Conservation (phyloP, 2,113 vertebrate genomes). For the Ctenomys sociabilis region DNA sequence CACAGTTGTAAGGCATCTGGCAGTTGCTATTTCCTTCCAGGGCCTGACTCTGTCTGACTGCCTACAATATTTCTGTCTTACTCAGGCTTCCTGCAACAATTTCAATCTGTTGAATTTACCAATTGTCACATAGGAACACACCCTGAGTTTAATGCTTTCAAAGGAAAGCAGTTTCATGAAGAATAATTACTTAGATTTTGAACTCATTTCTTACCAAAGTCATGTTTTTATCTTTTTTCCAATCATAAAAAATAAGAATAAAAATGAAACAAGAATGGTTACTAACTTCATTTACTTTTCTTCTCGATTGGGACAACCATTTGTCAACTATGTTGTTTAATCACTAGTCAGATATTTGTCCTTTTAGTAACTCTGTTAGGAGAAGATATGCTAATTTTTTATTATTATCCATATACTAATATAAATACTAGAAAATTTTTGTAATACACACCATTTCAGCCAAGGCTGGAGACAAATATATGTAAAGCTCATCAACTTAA, state of each 20-base stretch:
- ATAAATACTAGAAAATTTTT: constrained; percentile 31
- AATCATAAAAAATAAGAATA: constrained; percentile 43
- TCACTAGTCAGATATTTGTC: constrained; percentile 16
- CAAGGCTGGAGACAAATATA: constrained; percentile 17
- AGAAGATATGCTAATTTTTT: constrained; percentile 1
- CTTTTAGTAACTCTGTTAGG: constrained; percentile 45
- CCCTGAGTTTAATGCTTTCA: not conserved
- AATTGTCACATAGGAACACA: not conserved
- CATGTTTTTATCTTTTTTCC: not conserved
- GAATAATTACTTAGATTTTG: not conserved
- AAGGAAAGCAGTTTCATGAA: not conserved
- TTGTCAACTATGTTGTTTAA: constrained; percentile 35
- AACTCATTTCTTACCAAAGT: constrained; percentile 28
- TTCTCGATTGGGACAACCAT: constrained; percentile 1
- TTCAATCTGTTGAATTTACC: too few species aligned
- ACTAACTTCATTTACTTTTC: constrained; percentile 26
- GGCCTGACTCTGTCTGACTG: too few species aligned
- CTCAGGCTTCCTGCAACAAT: too few species aligned
- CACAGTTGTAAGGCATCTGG: too few species aligned
- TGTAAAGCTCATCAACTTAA: constrained; percentile 4
- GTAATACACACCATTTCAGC: not conserved
- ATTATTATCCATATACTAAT: not conserved
- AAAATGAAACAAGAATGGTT: not conserved
- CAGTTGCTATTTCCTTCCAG: too few species aligned
- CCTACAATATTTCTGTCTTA: too few species aligned